Evolutionary conservation across 1,140 invertebrate species (phyloP), one percentile per base, ranked within the genome.

Genomic region (Wiebesia pumilae): DNA sequence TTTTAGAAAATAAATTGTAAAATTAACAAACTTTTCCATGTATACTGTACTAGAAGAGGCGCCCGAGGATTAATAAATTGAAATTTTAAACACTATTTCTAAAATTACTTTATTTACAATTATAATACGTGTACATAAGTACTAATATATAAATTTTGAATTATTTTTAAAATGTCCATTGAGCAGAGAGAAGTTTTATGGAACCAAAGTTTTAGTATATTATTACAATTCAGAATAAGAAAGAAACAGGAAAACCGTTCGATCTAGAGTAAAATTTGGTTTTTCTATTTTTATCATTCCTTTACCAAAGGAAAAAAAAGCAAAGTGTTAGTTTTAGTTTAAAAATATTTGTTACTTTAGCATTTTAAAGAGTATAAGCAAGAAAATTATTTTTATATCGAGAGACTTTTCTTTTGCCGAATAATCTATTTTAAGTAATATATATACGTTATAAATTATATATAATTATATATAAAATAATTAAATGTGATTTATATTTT

Each of bases 131-230:
- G 10, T 27, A 62, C 6, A 27, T 7, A 43, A 43, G 9, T 43
- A n/a, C 38, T 27, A 19, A 3, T 43, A 19, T 33, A 24, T 75
- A 27, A 75, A 75, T 43, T 75, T 38, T 43, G 43, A 75, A 21
- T 75, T 75, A 24, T 21, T n/a, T 75, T 75, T 43, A 75, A 75
- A 75, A 75, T 75, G 43, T 38, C 27, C 71, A 75, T 19, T 43
- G 38, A 75, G 27, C 24, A 10, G 35, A 10, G 69, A 75, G 27
- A 14, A 21, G 24, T 43, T 35, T 81, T 81, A 67, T 65, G 21
- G 38, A 81, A 10, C 33, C 27, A 81, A 65, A 43, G 21, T 65
- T 30, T 21, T 65, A 40, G 9, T 35, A 27, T 58, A 81, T 81
- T 38, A 47, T 38, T 35, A 27, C 58, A 40, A 62, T 38, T 24